A percentile compares a stretch with the other conserved stretches of the same genome.
These are phyloP conservation scores for Pluvianellus socialis DNA, from an alignment of 2,113 vertebrate species.

Conservation along the genomic window DNA sequence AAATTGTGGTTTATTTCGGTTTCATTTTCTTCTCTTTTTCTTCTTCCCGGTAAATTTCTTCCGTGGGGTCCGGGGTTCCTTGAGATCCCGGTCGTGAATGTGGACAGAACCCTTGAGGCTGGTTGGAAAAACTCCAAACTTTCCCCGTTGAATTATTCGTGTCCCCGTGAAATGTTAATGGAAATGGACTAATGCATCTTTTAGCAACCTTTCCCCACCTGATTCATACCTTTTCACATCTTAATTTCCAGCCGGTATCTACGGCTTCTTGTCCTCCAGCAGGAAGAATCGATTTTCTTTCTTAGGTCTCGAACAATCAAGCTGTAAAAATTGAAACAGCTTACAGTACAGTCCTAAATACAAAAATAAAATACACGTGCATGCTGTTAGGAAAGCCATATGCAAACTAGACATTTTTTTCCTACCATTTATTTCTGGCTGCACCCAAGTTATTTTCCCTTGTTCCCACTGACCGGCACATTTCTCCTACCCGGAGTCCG, in stretches of 20 bases:
- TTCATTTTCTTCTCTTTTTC: neutral
- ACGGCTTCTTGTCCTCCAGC: neutral
- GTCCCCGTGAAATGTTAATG: neutral
- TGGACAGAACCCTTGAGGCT: neutral
- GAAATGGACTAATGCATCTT: neutral
- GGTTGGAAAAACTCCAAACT: neutral
- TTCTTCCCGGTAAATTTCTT: neutral
- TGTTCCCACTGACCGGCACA: neutral
- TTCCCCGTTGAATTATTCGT: neutral
- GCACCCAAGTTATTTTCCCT: neutral
- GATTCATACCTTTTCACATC: neutral
- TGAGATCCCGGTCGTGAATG: neutral
- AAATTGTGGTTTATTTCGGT: neutral
- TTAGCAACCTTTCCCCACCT: neutral
- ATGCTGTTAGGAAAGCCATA: too few species aligned
- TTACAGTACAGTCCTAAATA: too few species aligned
- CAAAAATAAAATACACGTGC: accelerated
- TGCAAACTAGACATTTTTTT: neutral
- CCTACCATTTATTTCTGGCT: neutral
- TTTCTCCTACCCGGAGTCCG: neutral
- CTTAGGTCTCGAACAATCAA: neutral
- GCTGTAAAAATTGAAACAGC: neutral
- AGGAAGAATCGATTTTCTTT: neutral
- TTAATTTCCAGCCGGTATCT: neutral
- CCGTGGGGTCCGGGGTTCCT: accelerated